These are phyloP conservation scores for Drosophila melanocephala DNA, from an alignment of 2,888 invertebrate genomes.

Conservation along the genomic window DNA sequence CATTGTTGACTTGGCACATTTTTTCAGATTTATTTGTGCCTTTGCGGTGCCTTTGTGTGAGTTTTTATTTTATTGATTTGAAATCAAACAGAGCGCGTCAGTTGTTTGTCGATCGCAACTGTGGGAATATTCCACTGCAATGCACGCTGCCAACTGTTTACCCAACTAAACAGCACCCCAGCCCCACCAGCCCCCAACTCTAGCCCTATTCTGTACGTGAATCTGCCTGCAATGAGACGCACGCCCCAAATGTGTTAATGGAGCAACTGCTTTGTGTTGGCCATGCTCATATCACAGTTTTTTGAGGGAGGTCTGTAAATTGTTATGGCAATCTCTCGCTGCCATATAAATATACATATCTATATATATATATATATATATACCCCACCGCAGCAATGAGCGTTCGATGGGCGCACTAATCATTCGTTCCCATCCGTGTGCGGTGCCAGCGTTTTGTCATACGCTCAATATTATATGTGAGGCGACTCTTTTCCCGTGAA, in stretches of 20 bases:
- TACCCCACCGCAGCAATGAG: conserved; percentile 7
- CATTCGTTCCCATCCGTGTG: conserved; percentile 51
- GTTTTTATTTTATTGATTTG: conserved; percentile 58
- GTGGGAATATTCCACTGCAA: conserved; percentile 78
- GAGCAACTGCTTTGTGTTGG: conserved; percentile 67
- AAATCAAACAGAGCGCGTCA: conserved; percentile 57
- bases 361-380: neutral
- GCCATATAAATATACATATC: neutral
- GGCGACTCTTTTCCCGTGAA: conserved; percentile 48
- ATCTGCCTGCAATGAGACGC: conserved; percentile 37
- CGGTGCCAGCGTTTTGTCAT: conserved; percentile 46
- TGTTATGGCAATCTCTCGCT: conserved; percentile 49
- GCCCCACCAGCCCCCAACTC: neutral
- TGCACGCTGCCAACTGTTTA: conserved; percentile 52
- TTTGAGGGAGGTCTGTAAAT: conserved; percentile 45
- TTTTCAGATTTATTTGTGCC: conserved; percentile 65
- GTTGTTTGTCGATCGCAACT: conserved; percentile 53
- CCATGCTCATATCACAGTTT: conserved; percentile 21
- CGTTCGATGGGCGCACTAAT: conserved; percentile 64
- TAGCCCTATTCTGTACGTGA: neutral
- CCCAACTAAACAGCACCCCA: conserved; percentile 30
- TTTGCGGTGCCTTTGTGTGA: conserved; percentile 26
- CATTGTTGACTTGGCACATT: conserved; percentile 75
- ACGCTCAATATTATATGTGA: conserved; percentile 25
- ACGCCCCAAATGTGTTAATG: conserved; percentile 73